Evolutionary conservation across 2,888 invertebrate genomes (phyloP).

Genomic region (Cantharis rustica): DNA sequence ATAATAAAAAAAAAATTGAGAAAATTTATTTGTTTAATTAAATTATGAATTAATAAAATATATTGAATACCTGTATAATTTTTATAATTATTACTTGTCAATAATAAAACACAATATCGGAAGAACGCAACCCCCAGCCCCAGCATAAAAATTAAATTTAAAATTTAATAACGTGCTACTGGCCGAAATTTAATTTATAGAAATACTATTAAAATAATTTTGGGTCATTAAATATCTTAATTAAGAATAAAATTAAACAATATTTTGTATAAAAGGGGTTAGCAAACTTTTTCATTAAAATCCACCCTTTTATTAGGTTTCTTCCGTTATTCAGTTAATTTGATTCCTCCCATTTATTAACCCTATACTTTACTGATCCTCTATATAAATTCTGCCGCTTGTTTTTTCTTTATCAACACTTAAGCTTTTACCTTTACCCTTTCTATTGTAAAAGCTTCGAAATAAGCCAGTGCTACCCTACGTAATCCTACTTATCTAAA

Average conservation of each 20-base stretch:
- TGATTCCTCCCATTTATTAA: conserved; percentile 16
- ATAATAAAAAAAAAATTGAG: not conserved
- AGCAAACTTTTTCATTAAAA: not conserved
- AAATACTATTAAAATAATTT: not conserved
- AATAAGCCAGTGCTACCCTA: not conserved
- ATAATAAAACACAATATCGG: not conserved
- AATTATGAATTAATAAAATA: no score
- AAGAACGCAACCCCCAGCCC: not conserved
- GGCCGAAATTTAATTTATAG: not conserved
- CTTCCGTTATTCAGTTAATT: conserved; percentile 11
- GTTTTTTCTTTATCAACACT: conserved; percentile 9
- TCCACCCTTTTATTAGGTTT: not conserved
- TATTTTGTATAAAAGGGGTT: not conserved
- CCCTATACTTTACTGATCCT: conserved; percentile 9
- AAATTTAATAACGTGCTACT: not conserved
- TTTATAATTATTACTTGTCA: not conserved
- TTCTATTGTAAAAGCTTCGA: conserved; percentile 4
- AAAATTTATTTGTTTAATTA: not conserved
- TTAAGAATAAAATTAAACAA: not conserved
- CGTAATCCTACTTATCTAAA: conserved; percentile 4
- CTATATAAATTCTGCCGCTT: conserved; percentile 5
- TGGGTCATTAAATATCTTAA: not conserved
- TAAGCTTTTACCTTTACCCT: conserved; percentile 15
- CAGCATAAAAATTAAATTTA: not conserved
- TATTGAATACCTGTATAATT: not conserved